Base-by-base conservation (phyloP, 2,797 vertebrate species). In the Acestrorhynchus altus region DNA sequence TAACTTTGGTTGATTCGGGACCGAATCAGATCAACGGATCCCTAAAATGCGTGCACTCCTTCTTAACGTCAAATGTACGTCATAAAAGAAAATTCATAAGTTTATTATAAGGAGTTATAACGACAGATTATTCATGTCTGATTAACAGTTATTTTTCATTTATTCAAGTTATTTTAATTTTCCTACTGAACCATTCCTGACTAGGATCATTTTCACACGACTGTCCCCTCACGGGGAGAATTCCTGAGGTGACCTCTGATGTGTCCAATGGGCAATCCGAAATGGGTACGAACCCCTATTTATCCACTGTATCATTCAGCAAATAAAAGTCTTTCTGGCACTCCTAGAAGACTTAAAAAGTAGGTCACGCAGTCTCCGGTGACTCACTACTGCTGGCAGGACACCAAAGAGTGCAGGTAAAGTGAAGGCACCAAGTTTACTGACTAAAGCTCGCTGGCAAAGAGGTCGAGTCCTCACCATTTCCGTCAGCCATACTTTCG, bases 321-420 rank as follows among this genome's bases (percentile, higher is more conserved):
- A 89, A 88, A 91, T 83, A 89, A 87, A 64, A 69, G n/a, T 89
- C 82, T 87, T 74, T 88, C 87, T 89, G 90, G 88, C 90, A 88
- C 89, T 91, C 90, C 86, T 89, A 54, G 83, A 92, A 90, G 90
- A 90, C 81, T 83, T 85, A 81, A 84, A 91, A 94, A 93, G 90
- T 93, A 93, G 92, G 93, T 93, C 92, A 93, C 78, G 85, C 86
- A 86, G 92, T 92, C 91, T 93, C 92, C 83, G 86, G 90, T 93
- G 92, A 94, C 90, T 93, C 92, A 93, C 89, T 87, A 87, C 86
- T 83, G 83, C 87, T 92, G 92, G 92, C 91, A 89, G 79, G 84
- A 82, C 88, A 91, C 90, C 89, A 92, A 90, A 86, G 81, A 78
- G 85, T 85, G 87, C 89, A 93, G 92, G 91, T 92, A 93, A 83